Percentiles rank a stretch among this genome's conserved stretches.
phyloP scores from a whole-genome alignment of 2,888 invertebrate genomes.

The Drosophila borealis region DNA sequence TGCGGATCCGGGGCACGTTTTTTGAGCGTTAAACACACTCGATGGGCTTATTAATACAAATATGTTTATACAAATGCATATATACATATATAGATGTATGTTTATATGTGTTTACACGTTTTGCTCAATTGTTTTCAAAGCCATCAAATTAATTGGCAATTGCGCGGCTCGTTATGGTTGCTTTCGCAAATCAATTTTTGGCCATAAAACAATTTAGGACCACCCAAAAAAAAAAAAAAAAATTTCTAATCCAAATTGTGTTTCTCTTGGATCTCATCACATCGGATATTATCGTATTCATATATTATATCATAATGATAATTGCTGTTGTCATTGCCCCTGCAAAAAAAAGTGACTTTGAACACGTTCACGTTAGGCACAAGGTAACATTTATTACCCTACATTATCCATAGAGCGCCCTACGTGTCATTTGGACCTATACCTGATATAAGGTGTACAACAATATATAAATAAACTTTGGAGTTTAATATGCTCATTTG shows the following conservation, averaged over 20 bases:
- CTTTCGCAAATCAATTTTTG: conserved; percentile 1
- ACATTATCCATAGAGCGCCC: conserved; percentile 18
- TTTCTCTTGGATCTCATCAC: conserved; percentile 7
- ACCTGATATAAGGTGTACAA: background rate
- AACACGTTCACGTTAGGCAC: conserved; percentile 51
- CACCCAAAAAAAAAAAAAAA: background rate
- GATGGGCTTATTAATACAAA: conserved; percentile 44
- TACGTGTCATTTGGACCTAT: conserved; percentile 33
- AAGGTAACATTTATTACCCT: conserved; percentile 14
- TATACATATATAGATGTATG: background rate
- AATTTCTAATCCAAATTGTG: background rate
- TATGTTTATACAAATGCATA: conserved; percentile 6
- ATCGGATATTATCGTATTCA: conserved; percentile 21
- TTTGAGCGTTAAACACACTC: conserved; percentile 13
- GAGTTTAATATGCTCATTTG: background rate
- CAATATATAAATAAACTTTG: no score
- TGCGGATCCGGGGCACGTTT: conserved; percentile 30
- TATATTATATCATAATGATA: conserved; percentile 37
- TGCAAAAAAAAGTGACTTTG: conserved; percentile 17
- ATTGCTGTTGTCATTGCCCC: conserved; percentile 9
- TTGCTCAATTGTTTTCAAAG: conserved; percentile 29
- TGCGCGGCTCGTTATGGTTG: conserved; percentile 9
- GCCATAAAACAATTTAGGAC: conserved; percentile 7
- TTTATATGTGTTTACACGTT: background rate
- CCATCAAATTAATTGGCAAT: conserved; percentile 39